Evolutionary conservation across 2,113 vertebrate species (phyloP).

Genomic region (Cebidichthys violaceus): DNA sequence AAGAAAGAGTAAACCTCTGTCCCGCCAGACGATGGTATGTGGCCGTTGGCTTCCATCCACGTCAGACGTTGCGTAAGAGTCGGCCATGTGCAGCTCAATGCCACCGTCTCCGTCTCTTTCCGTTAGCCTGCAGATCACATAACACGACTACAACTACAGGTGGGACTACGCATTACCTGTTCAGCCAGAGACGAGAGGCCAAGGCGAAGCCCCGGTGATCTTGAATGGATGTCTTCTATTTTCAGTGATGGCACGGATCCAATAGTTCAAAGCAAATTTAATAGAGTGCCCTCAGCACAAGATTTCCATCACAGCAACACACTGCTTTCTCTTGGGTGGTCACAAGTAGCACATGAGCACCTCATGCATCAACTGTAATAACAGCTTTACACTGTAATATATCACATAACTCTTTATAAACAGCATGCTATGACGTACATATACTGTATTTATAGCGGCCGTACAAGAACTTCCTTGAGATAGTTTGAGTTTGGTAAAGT

Average conservation of each 20-base stretch:
- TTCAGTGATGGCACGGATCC: slow-evolving; percentile 54
- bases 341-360: background rate
- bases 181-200: background rate
- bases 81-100: background rate
- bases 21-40: slow-evolving; percentile 63
- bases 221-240: slow-evolving; percentile 62
- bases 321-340: slow-evolving; percentile 24
- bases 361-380: background rate
- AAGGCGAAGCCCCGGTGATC: slow-evolving; percentile 53
- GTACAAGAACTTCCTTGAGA: background rate
- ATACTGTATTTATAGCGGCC: background rate
- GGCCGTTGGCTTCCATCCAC: slow-evolving; percentile 64
- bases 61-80: slow-evolving; percentile 58
- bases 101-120: slow-evolving; percentile 25
- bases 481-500: background rate
- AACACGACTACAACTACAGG: background rate
- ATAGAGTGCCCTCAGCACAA: slow-evolving; percentile 57
- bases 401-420: background rate
- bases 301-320: slow-evolving; percentile 63
- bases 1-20: slow-evolving; percentile 48
- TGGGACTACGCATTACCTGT: slow-evolving; percentile 13
- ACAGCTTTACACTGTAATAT: background rate
- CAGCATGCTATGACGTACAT: too few relatives aligned
- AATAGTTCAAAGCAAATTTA: slow-evolving; percentile 56
- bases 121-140: background rate